Base-by-base conservation (phyloP, 2,797 vertebrate species). In the Helarctos malayanus region DNA sequence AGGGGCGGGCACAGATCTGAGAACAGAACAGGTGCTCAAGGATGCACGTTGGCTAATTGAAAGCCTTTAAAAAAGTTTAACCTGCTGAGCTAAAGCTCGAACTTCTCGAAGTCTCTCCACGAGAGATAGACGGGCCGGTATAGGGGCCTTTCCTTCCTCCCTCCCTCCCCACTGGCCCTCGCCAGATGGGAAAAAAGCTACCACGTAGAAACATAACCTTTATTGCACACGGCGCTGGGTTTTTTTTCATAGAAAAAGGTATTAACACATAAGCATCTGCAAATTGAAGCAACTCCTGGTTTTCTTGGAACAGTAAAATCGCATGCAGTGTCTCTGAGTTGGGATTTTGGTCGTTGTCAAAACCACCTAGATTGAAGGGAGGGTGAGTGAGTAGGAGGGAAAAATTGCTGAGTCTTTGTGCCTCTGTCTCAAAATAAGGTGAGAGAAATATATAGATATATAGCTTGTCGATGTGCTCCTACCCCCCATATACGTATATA, bases 201-300 rank as follows among this genome's bases (percentile, higher is more conserved):
- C 98, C 95, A 0, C 89, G 78, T 99, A 99, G 99, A 99, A 99
- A 99, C 99, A 99, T 99, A 99, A 99, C 99, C 98, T 99, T 99
- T 99, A 99, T 99, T 99, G 99, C 99, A 99, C 99, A 99, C 99
- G 99, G 99, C 99, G 99, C 99, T 99, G 99, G 99, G 98, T 99
- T 99, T 99, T 99, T 99, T 99, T 99, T 99, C 99, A 99, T 99
- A 99, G 99, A 99, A 99, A 99, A 99, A 99, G 99, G 99, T 99
- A 99, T 99, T 99, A 99, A 99, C 99, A 99, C 99, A 99, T 99
- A 99, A 99, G 99, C 99, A 99, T 99, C 99, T 99, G 99, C 99
- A 99, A 99, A 99, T 99, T 97, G 99, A 99, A 99, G 99, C 99
- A 99, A 99, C 98, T 99, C 99, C 99, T 96, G 98, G 98, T 99